phyloP scores from a whole-genome alignment of 2,888 invertebrate species.

The Dione juno region DNA sequence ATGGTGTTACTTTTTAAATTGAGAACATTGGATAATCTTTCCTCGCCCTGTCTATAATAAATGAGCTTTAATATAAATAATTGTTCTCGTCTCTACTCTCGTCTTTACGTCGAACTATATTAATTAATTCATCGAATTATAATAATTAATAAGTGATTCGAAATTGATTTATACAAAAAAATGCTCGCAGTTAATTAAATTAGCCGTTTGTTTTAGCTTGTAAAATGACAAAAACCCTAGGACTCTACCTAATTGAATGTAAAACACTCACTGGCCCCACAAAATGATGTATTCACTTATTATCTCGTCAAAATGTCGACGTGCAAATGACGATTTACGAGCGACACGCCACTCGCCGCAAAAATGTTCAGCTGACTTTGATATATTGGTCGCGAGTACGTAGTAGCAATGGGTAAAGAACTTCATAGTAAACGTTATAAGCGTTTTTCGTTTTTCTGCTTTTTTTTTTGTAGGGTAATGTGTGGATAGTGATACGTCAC shows the following conservation, averaged over 20 bases:
- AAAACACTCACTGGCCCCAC: conserved; percentile 44
- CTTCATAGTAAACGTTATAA: not conserved
- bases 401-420: not conserved
- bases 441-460: not conserved
- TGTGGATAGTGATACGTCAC: not conserved
- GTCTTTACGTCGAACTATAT: no score
- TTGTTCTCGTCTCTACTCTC: no score
- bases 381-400: conserved; percentile 16
- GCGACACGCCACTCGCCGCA: conserved; percentile 49
- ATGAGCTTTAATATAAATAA: no score
- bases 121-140: no score
- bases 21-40: no score
- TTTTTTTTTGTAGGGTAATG: not conserved
- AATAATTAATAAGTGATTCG: no score
- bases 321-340: conserved; percentile 68
- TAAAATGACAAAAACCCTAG: not conserved
- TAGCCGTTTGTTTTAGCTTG: no score
- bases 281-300: conserved; percentile 59
- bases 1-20: no score
- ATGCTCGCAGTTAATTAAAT: no score
- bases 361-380: conserved; percentile 25
- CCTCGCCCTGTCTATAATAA: no score
- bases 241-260: not conserved
- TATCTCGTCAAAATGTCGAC: conserved; percentile 63
- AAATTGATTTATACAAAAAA: no score